These are phyloP conservation scores for Agonopterix subpropinquella DNA, from an alignment of 2,888 invertebrate species.

Conservation along the genomic window DNA sequence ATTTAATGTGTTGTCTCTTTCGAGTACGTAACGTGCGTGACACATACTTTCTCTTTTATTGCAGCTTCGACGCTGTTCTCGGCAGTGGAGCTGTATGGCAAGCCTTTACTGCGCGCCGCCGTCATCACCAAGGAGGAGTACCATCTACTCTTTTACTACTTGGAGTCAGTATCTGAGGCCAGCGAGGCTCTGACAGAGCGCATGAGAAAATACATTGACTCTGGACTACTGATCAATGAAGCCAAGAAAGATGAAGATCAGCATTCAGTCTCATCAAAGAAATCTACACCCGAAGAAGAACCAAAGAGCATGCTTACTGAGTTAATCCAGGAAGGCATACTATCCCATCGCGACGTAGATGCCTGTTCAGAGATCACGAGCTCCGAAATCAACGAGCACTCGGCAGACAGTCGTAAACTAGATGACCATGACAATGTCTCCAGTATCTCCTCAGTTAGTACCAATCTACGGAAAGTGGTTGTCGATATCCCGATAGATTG, in stretches of 20 bases:
- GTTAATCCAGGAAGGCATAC: constrained; percentile 62
- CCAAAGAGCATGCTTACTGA: constrained; percentile 61
- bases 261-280: constrained; percentile 27
- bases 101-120: constrained; percentile 71
- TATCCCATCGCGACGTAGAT: constrained; percentile 63
- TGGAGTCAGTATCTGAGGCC: constrained; percentile 67
- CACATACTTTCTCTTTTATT: constrained; percentile 32
- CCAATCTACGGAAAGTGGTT: constrained; percentile 52
- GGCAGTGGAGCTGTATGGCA: constrained; percentile 78
- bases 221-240: constrained; percentile 56
- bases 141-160: constrained; percentile 69
- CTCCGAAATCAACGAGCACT: constrained; percentile 47
- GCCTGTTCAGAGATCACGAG: constrained; percentile 52
- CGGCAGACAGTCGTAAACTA: constrained; percentile 38
- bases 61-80: constrained; percentile 74
- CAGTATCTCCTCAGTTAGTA: constrained; percentile 43
- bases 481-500: constrained; percentile 61
- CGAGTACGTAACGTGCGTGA: neutral
- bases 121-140: constrained; percentile 72
- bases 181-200: constrained; percentile 66
- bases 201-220: constrained; percentile 68
- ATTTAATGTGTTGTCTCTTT: neutral
- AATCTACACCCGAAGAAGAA: constrained; percentile 35
- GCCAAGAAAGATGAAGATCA: constrained; percentile 33
- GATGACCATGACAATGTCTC: constrained; percentile 49